Percentiles rank a stretch among this genome's conserved stretches.
These are phyloP conservation scores for Apantesis nais DNA, from an alignment of 2,888 invertebrate genomes.

Conservation along the genomic window DNA sequence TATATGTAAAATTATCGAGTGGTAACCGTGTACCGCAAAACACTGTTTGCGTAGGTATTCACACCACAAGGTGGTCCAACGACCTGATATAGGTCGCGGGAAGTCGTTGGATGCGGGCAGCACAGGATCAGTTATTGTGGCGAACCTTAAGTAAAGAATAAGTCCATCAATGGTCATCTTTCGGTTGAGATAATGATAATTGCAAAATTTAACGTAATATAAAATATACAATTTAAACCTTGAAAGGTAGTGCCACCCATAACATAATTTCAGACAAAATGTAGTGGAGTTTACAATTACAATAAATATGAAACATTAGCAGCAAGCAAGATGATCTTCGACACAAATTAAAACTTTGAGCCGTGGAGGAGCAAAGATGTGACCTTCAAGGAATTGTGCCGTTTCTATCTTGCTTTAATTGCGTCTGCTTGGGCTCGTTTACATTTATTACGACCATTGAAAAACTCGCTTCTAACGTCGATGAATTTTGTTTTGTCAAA, in stretches of 20 bases:
- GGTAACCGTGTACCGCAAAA: no score
- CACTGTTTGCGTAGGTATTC: no score
- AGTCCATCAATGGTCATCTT: no score
- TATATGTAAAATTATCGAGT: no score
- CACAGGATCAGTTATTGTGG: no score
- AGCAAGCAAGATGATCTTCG: slow-evolving; percentile 59
- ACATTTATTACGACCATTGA: slow-evolving; percentile 69
- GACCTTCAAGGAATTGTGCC: slow-evolving; percentile 61
- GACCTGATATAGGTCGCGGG: no score
- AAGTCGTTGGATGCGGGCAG: no score
- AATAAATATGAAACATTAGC: slow-evolving; percentile 57
- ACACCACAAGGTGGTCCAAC: no score
- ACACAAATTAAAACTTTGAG: slow-evolving; percentile 70
- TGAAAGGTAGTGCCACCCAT: not conserved
- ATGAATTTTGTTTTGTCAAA: slow-evolving; percentile 47
- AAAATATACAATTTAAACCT: not conserved
- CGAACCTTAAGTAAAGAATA: no score
- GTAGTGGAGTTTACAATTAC: slow-evolving; percentile 10
- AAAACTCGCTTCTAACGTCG: slow-evolving; percentile 54
- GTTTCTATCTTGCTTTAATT: slow-evolving; percentile 65
- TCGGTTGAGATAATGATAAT: no score
- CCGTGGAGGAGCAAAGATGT: slow-evolving; percentile 59
- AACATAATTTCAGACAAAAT: slow-evolving; percentile 3
- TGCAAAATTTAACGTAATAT: not conserved
- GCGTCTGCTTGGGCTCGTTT: slow-evolving; percentile 63